Base-by-base conservation (phyloP, 1,140 invertebrate species). In the Aphaenogaster ashmeadi region DNA sequence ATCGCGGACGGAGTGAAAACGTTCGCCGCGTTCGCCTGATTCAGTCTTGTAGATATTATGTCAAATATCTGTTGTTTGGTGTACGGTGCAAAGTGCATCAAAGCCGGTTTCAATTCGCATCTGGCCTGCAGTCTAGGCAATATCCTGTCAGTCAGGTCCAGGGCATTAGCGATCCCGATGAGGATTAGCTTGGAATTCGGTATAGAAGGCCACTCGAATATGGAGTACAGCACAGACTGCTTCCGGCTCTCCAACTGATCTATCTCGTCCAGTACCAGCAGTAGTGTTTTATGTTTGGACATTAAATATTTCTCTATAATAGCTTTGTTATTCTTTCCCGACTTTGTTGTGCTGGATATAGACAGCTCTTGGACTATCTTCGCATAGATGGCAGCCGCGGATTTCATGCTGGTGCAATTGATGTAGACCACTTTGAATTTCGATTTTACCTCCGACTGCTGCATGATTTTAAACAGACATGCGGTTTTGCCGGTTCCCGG, bases 401-500 rank as follows among this genome's bases (percentile, higher is more conserved):
- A 97, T 92, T 97, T 97, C 89, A 98, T 97, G 62, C 97, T 96
- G 56, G 98, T 98, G 91, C 98, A 99, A 94, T 99, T 98, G 1
- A 98, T 95, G 91, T 97, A 98, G 21, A 98, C 96, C 87, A 96
- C 95, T 89, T 96, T 96, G 56, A 97, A 96, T n/a, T 96, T 95
- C 80, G 96, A 93, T 75, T 95, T 95, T 52, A 97, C 96, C 93
- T 97, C 94, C 58, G 96, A 92, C 41, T 96, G 94, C 9, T 97
- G 94, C 69, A 99, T 94, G 27, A 99, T 96, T 67, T 97, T 96
- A 5, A 97, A 97, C 21, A 99, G 95, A 88, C 97, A 97, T 1
- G 98, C 98, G 0, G 99, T 99, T 96, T 99, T 99, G 2, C 99
- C 99, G 21, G 99, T 99, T 15, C 99, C 99, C 3, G 99, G 99